Evolutionary conservation across 2,113 vertebrate genomes (phyloP).

Genomic region (Amblyornis subalaris): DNA sequence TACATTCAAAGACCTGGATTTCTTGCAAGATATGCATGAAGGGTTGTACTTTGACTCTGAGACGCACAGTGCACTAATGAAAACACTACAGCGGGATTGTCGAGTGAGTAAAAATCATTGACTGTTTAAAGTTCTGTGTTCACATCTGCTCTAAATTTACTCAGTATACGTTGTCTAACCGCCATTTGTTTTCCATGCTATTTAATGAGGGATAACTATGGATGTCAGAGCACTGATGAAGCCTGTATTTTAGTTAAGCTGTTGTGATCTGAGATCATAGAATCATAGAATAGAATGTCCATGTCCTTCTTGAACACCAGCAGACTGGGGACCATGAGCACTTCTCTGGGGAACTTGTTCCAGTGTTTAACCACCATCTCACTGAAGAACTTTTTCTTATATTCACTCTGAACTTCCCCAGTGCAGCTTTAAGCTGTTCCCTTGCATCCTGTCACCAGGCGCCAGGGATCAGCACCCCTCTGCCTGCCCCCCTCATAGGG

Average conservation of each 20-base stretch:
- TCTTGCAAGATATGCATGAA: slow-evolving; percentile 94
- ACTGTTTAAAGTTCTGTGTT: background rate
- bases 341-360: background rate
- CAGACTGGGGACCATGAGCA: background rate
- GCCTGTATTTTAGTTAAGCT: background rate
- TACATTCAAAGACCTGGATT: slow-evolving; percentile 95
- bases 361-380: background rate
- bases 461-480: background rate
- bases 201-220: background rate
- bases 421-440: background rate
- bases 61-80: slow-evolving; percentile 91
- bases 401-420: background rate
- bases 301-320: background rate
- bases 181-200: background rate
- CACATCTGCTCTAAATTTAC: background rate
- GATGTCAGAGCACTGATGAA: background rate
- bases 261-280: background rate
- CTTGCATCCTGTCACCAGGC: background rate
- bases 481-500: background rate
- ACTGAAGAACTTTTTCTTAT: background rate
- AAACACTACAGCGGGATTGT: slow-evolving; percentile 93
- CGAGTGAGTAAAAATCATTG: slow-evolving; percentile 76
- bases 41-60: slow-evolving; percentile 92
- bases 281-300: background rate
- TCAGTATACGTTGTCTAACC: background rate